A percentile compares a stretch with the other conserved stretches of the same genome.
Conservation (phyloP, 1,140 invertebrate genomes). For the Microplitis demolitor region DNA sequence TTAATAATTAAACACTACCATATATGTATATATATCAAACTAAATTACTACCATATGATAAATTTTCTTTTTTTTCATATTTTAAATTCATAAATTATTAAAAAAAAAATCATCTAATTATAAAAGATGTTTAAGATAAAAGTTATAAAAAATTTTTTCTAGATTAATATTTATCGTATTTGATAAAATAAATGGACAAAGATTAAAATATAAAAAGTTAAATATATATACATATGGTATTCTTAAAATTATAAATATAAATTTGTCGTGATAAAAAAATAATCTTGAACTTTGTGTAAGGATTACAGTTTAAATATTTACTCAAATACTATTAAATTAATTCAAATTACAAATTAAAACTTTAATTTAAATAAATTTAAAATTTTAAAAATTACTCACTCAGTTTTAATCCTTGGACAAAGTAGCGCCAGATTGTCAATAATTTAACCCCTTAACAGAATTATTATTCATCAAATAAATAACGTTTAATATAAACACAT, state of each 20-base stretch:
- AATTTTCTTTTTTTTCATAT: too few relatives aligned
- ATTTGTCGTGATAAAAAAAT: not conserved
- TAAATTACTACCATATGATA: too few relatives aligned
- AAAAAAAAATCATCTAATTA: too few relatives aligned
- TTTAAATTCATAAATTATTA: too few relatives aligned
- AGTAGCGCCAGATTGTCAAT: constrained; percentile 59
- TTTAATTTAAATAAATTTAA: not conserved
- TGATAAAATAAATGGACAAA: not conserved
- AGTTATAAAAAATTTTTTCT: too few relatives aligned
- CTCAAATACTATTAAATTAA: not conserved
- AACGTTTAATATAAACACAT: not conserved
- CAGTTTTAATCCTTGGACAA: constrained; percentile 47
- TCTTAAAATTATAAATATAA: not conserved
- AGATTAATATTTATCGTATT: too few relatives aligned
- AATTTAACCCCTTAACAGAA: not conserved
- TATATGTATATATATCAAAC: too few relatives aligned
- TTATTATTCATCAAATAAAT: not conserved
- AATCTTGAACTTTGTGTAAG: not conserved
- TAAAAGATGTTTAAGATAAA: too few relatives aligned
- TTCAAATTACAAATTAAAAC: too few relatives aligned
- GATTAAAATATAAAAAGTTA: not conserved
- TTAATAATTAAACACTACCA: not conserved
- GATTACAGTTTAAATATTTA: not conserved
- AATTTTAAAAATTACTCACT: constrained; percentile 45
- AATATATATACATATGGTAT: not conserved